A percentile compares a stretch with the other conserved stretches of the same genome.
Conservation (phyloP, 2,113 vertebrate species). For the Lamprotornis superbus region DNA sequence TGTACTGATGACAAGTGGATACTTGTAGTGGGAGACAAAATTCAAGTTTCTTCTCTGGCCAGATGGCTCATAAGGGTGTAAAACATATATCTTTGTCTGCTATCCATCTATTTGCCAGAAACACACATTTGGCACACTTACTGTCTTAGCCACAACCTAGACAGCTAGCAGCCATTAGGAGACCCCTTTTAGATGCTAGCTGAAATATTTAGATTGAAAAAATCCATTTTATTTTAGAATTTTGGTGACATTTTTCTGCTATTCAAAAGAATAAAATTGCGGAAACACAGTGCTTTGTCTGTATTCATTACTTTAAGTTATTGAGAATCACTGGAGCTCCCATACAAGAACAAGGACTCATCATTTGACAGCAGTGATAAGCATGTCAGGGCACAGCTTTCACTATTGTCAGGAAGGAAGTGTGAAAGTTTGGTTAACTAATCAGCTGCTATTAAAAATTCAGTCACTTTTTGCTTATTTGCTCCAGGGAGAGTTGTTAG, state of each 20-base stretch:
- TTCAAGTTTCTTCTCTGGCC: neutral
- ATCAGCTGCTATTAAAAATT: neutral
- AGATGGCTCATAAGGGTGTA: neutral
- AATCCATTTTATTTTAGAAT: neutral
- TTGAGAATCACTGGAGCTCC: neutral
- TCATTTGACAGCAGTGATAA: neutral
- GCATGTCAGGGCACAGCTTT: neutral
- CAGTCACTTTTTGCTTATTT: neutral
- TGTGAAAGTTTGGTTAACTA: neutral
- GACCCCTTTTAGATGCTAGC: neutral
- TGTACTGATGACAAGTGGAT: neutral
- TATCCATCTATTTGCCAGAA: neutral
- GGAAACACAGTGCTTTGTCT: neutral
- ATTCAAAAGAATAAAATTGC: neutral
- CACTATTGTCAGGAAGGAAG: neutral
- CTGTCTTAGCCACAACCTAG: neutral
- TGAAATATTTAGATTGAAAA: neutral
- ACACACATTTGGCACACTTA: neutral
- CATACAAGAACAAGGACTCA: neutral
- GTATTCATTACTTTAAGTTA: neutral
- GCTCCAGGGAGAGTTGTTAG: neutral
- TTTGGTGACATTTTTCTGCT: neutral
- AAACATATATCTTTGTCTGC: neutral
- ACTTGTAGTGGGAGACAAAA: neutral
- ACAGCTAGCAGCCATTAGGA: neutral